These are phyloP conservation scores for Rhinogobius similis DNA, from an alignment of 2,113 vertebrate genomes.

Conservation along the genomic window DNA sequence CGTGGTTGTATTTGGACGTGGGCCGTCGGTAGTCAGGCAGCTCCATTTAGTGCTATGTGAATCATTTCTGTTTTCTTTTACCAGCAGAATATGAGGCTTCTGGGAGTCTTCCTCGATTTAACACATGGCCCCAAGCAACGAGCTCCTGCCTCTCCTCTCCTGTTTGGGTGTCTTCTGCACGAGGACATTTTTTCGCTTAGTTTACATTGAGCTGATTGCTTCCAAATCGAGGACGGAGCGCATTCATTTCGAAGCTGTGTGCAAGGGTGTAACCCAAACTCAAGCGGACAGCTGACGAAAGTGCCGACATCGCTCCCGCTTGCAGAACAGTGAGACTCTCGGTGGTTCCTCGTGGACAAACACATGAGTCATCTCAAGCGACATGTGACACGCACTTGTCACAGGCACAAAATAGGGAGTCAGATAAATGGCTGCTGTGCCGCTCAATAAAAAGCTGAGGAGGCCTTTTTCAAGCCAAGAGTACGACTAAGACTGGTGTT, in stretches of 20 bases:
- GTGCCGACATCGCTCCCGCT: conserved; percentile 61
- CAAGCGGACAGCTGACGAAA: conserved; percentile 49
- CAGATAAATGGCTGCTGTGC: neutral
- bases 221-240: conserved; percentile 31
- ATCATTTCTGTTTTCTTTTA: conserved; percentile 32
- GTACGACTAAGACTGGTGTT: too few species aligned
- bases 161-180: conserved; percentile 14
- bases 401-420: conserved; percentile 13
- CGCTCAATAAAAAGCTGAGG: too few species aligned
- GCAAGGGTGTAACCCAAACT: conserved; percentile 56
- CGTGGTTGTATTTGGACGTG: conserved; percentile 36
- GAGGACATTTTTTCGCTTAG: neutral
- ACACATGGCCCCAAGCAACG: conserved; percentile 17
- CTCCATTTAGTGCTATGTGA: conserved; percentile 38
- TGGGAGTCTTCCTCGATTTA: conserved; percentile 13
- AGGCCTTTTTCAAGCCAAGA: too few species aligned
- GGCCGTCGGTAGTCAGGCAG: conserved; percentile 53
- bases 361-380: conserved; percentile 55
- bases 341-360: conserved; percentile 64
- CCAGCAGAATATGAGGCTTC: conserved; percentile 9
- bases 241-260: conserved; percentile 39
- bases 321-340: conserved; percentile 40
- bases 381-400: conserved; percentile 25
- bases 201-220: conserved; percentile 1
- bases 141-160: neutral